Evolutionary conservation across 2,888 invertebrate genomes (phyloP).

Genomic region (Entomobrya proxima): DNA sequence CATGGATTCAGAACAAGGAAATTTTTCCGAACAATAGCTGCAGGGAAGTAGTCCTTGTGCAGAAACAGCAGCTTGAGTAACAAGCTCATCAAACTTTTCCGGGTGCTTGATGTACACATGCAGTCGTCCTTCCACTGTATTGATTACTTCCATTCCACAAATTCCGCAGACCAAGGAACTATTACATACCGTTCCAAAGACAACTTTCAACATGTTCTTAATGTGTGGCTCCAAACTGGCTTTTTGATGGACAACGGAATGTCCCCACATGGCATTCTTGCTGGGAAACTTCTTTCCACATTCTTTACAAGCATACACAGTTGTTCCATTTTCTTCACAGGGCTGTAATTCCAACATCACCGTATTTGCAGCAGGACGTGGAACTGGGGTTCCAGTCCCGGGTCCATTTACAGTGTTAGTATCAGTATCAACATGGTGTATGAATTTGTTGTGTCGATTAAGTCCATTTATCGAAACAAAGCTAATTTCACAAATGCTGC

Average conservation of each 20-base stretch:
- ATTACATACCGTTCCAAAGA: slow-evolving; percentile 35
- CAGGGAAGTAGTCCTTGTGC: background rate
- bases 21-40: background rate
- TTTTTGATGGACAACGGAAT: slow-evolving; percentile 34
- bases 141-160: background rate
- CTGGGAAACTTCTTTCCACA: slow-evolving; percentile 30
- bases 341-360: background rate
- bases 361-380: slow-evolving; percentile 17
- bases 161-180: slow-evolving; percentile 30
- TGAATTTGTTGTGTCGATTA: background rate
- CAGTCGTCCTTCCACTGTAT: slow-evolving; percentile 32
- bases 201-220: slow-evolving; percentile 34
- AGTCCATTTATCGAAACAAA: background rate
- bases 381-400: too few relatives aligned
- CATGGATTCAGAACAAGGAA: background rate
- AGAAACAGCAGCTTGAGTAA: slow-evolving; percentile 4
- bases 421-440: background rate
- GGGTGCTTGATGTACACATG: slow-evolving; percentile 58
- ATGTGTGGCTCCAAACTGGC: slow-evolving; percentile 30
- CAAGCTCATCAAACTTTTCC: slow-evolving; percentile 23
- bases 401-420: too few relatives aligned
- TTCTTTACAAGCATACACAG: background rate
- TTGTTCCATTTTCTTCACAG: too few relatives aligned
- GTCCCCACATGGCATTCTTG: background rate
- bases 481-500: background rate